Evolutionary conservation across 2,797 vertebrate genomes (phyloP).

Genomic region (Cuniculus paca): DNA sequence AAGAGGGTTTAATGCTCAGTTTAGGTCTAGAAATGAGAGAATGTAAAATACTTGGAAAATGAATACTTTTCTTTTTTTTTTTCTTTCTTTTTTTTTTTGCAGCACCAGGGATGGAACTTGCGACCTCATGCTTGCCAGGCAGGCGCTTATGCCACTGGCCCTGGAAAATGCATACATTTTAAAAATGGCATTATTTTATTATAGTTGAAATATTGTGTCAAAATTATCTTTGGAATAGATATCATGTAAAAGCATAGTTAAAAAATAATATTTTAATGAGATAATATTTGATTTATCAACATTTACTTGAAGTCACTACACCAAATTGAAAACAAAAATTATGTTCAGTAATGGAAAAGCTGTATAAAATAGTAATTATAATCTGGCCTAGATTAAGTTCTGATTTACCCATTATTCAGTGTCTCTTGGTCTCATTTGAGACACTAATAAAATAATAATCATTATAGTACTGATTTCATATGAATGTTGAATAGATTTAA

Average conservation of each 20-base stretch:
- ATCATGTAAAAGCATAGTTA: not conserved
- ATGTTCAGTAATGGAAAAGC: not conserved
- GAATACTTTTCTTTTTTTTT: not conserved
- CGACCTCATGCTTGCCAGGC: too few species aligned
- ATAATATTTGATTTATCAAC: not conserved
- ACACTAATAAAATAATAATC: not conserved
- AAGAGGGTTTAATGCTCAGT: not conserved
- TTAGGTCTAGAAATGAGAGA: not conserved
- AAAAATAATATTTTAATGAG: not conserved
- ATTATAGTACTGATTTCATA: not conserved
- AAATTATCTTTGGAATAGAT: not conserved
- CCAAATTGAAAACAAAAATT: not conserved
- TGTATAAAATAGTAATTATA: not conserved
- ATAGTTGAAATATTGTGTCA: not conserved
- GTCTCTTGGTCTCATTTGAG: not conserved
- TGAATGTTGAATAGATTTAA: not conserved
- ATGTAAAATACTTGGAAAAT: not conserved
- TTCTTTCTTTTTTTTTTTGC: too few species aligned
- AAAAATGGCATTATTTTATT: not conserved
- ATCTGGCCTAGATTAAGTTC: not conserved
- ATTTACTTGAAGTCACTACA: not conserved
- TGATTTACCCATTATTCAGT: not conserved
- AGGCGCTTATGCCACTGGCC: too few species aligned
- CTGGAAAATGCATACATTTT: not conserved
- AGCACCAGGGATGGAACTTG: too few species aligned